Evolutionary conservation across 2,888 invertebrate genomes (phyloP), one percentile per base, ranked within the genome.

Genomic region (Leucania comma): DNA sequence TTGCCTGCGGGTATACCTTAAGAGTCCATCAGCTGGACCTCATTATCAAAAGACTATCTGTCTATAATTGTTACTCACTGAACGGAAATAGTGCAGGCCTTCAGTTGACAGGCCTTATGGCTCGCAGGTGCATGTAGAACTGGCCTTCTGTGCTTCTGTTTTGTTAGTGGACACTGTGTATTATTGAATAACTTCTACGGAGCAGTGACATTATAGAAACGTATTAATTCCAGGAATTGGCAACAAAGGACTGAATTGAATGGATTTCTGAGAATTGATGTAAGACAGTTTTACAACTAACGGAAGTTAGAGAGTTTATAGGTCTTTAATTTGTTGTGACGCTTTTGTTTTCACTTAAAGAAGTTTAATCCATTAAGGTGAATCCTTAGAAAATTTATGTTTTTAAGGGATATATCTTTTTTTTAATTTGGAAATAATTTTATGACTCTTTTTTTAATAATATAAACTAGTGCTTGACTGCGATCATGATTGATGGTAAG

Each of bases 111-210:
- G n/a, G n/a, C n/a, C n/a, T n/a, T n/a, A n/a, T n/a, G n/a, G n/a
- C n/a, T n/a, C n/a, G n/a, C n/a, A n/a, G n/a, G n/a, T n/a, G n/a
- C n/a, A n/a, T n/a, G n/a, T n/a, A 24, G 5, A 35, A 14, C 3
- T 3, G 32, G 17, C 35, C 75, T 71, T 75, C 75, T 75, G 53
- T 2, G 42, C 1, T 42, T 3, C 5, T 65, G 14, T 9, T 3
- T 22, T 20, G 24, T 72, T 35, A n/a, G 20, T n/a, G 20, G 70
- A 57, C 72, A 46, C 73, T 48, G 63, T 68, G 42, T 74, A 71
- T 83, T 83, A 86, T 85, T 85, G 74, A 80, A 82, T 79, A 76
- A 81, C 62, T 80, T 77, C 46, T 57, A 71, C 66, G 57, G 72
- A 60, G 60, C 73, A 78, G 78, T 72, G 70, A 61, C 64, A 81